Percentiles rank a stretch among this genome's conserved stretches.
phyloP scores from a whole-genome alignment of 2,888 invertebrate species.

The Hirudinaria manillensis region DNA sequence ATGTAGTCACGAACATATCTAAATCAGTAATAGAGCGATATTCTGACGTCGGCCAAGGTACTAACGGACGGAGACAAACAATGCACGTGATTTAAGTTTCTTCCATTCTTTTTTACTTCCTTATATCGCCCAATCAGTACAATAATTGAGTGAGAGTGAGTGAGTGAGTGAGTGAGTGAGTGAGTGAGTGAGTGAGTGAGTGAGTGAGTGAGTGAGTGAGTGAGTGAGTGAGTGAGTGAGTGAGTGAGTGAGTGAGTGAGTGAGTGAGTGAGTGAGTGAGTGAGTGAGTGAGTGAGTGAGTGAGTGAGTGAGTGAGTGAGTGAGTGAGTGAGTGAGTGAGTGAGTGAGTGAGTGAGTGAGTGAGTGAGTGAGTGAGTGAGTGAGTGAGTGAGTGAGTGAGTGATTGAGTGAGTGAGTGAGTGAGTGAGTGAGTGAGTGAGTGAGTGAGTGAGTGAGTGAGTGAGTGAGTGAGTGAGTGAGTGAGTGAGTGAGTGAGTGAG shows the following conservation, averaged over 20 bases:
- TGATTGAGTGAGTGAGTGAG: conserved; percentile 18
- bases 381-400: conserved; percentile 21
- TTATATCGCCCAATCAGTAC: too few relatives aligned
- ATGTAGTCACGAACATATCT: too few relatives aligned
- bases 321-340: conserved; percentile 33
- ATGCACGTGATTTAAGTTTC: too few relatives aligned
- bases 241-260: conserved; percentile 32
- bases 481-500: conserved; percentile 10
- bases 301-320: conserved; percentile 32
- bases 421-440: conserved; percentile 8
- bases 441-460: conserved; percentile 8
- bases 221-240: conserved; percentile 32
- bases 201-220: conserved; percentile 32
- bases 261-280: conserved; percentile 32
- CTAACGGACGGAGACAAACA: too few relatives aligned
- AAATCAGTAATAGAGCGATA: too few relatives aligned
- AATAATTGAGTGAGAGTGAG: neutral
- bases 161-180: conserved; percentile 29
- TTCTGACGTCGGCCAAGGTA: too few relatives aligned
- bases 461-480: conserved; percentile 6
- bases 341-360: conserved; percentile 21
- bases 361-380: conserved; percentile 23
- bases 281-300: conserved; percentile 32
- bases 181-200: conserved; percentile 30
- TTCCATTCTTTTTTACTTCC: too few relatives aligned